phyloP scores from a whole-genome alignment of 1,140 invertebrate genomes.

The Pseudachorutes palmiensis region DNA sequence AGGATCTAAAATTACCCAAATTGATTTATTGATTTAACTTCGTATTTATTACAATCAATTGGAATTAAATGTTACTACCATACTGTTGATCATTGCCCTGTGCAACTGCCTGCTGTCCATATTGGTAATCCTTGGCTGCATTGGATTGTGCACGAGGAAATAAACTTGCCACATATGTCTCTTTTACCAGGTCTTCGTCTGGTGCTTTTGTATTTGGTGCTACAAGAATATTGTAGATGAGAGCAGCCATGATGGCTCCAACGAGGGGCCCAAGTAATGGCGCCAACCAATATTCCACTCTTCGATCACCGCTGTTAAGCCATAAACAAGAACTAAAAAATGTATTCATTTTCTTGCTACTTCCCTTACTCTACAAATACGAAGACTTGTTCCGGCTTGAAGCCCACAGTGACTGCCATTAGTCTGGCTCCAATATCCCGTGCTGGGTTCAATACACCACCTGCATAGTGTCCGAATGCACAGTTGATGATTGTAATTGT shows the following conservation, averaged over 20 bases:
- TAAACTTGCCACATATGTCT: no score
- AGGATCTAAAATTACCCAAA: no score
- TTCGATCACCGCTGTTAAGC: no score
- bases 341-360: background rate
- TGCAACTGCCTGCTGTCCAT: no score
- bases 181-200: no score
- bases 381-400: background rate
- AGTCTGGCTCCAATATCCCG: slow-evolving; percentile 19
- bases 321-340: no score
- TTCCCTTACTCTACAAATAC: background rate
- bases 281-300: slow-evolving; percentile 24
- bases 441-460: slow-evolving; percentile 22
- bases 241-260: slow-evolving; percentile 17
- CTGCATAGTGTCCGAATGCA: slow-evolving; percentile 6
- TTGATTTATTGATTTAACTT: no score
- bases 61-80: no score
- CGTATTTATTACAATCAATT: no score
- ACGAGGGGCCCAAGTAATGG: slow-evolving; percentile 21
- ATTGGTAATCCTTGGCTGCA: no score
- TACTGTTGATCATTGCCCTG: no score
- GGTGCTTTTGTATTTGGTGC: slow-evolving; percentile 11
- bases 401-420: slow-evolving; percentile 18
- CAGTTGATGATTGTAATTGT: slow-evolving; percentile 3
- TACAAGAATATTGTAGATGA: slow-evolving; percentile 20
- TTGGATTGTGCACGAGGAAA: no score